phyloP scores from a whole-genome alignment of 2,888 invertebrate species.

The Cephus pulcher region DNA sequence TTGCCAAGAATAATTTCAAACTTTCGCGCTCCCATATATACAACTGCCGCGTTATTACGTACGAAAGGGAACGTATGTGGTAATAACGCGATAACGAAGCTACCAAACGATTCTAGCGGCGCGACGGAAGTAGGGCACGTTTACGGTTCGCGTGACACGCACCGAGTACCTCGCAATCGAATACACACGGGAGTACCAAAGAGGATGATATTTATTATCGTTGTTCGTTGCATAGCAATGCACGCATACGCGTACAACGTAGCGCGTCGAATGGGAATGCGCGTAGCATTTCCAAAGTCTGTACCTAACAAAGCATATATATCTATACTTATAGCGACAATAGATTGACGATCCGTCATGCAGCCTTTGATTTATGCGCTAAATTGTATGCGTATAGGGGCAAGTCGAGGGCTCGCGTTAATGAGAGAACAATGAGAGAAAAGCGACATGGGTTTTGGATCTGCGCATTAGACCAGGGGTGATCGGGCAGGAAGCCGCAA shows the following conservation, averaged over 20 bases:
- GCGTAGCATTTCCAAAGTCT: not conserved
- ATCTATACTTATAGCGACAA: not conserved
- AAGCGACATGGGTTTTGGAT: not conserved
- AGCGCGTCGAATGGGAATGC: not conserved
- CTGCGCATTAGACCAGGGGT: not conserved
- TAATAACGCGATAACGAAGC: not conserved
- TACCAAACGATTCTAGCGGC: not conserved
- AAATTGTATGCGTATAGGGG: not conserved
- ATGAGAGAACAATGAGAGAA: slow-evolving; percentile 1
- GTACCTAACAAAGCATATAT: not conserved
- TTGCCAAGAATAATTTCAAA: slow-evolving; percentile 8
- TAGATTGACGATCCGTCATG: not conserved
- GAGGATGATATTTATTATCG: not conserved
- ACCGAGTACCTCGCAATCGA: not conserved
- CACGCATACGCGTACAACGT: not conserved
- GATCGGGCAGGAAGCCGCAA: slow-evolving; percentile 33
- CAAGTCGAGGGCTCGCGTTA: not conserved
- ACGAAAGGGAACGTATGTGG: not conserved
- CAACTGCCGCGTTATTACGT: not conserved
- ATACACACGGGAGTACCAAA: not conserved
- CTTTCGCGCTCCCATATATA: not conserved
- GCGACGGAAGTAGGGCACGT: not conserved
- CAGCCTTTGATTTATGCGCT: not conserved
- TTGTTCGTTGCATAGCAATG: not conserved
- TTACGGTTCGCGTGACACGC: not conserved